Conservation (phyloP, 2,888 invertebrate genomes). For the Drosophila sordidula region DNA sequence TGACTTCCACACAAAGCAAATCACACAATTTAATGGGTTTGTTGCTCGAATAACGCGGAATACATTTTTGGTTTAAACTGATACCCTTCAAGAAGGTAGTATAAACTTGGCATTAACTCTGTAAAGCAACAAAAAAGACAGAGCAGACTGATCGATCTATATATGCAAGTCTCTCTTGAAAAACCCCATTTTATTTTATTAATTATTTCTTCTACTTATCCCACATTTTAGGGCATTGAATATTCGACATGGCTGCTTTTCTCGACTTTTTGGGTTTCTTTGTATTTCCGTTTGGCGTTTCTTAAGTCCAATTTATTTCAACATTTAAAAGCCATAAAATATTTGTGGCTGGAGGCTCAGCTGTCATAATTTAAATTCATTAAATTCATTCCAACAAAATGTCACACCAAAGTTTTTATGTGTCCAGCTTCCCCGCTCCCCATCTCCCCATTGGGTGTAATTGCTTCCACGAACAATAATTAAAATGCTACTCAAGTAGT, state of each 20-base stretch:
- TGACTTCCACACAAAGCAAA: constrained; percentile 76
- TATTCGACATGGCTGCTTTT: background rate
- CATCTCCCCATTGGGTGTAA: constrained; percentile 19
- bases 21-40: constrained; percentile 75
- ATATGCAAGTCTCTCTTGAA: too few relatives aligned
- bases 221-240: background rate
- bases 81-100: constrained; percentile 2
- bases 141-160: too few relatives aligned
- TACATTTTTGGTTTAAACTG: background rate
- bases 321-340: constrained; percentile 71
- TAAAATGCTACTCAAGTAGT: constrained; percentile 75
- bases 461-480: constrained; percentile 71
- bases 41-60: constrained; percentile 7
- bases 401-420: constrained; percentile 46
- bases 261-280: constrained; percentile 40
- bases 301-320: constrained; percentile 74
- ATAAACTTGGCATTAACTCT: background rate
- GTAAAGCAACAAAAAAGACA: background rate
- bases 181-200: too few relatives aligned
- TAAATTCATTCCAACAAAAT: constrained; percentile 62
- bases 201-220: background rate
- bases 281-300: constrained; percentile 67
- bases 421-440: background rate
- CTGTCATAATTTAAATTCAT: constrained; percentile 79
- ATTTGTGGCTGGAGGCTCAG: constrained; percentile 57